Evolutionary conservation across 2,888 invertebrate genomes (phyloP).

Genomic region (Cremastobaeus sp.): DNA sequence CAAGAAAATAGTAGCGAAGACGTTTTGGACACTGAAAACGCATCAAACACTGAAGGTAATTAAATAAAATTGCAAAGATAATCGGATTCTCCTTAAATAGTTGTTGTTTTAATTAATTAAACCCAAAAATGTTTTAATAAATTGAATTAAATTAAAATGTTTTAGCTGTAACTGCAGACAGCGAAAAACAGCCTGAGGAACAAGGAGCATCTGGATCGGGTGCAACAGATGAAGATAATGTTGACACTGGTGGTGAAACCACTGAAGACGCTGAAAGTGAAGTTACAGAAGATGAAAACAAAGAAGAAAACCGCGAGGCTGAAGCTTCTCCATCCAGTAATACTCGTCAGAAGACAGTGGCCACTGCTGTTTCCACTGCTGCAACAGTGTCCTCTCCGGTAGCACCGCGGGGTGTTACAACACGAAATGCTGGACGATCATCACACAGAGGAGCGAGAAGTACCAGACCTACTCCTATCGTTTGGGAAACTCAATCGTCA

Average conservation of each 20-base stretch:
- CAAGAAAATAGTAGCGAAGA: conserved; percentile 70
- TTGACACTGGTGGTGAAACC: conserved; percentile 70
- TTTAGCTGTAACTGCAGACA: conserved; percentile 82
- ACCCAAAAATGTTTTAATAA: too few species aligned
- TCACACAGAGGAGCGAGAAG: conserved; percentile 74
- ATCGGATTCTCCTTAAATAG: too few species aligned
- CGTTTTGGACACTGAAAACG: conserved; percentile 70
- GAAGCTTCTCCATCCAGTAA: conserved; percentile 85
- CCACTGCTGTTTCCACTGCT: conserved; percentile 74
- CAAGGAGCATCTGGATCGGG: conserved; percentile 66
- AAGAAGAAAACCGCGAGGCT: conserved; percentile 89
- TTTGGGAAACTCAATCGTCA: conserved; percentile 80
- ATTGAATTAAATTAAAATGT: conserved; percentile 9
- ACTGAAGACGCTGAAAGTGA: conserved; percentile 76
- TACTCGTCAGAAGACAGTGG: conserved; percentile 77
- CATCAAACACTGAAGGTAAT: conserved; percentile 70
- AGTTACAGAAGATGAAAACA: conserved; percentile 73
- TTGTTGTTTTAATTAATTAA: too few species aligned
- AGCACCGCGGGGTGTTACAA: conserved; percentile 66
- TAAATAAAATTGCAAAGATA: too few species aligned
- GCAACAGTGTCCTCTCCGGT: conserved; percentile 64
- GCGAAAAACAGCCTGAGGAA: conserved; percentile 80
- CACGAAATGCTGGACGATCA: conserved; percentile 73
- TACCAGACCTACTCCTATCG: conserved; percentile 82
- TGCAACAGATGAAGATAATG: conserved; percentile 68